phyloP scores from a whole-genome alignment of 2,888 invertebrate genomes.

The Tetropium fuscum region DNA sequence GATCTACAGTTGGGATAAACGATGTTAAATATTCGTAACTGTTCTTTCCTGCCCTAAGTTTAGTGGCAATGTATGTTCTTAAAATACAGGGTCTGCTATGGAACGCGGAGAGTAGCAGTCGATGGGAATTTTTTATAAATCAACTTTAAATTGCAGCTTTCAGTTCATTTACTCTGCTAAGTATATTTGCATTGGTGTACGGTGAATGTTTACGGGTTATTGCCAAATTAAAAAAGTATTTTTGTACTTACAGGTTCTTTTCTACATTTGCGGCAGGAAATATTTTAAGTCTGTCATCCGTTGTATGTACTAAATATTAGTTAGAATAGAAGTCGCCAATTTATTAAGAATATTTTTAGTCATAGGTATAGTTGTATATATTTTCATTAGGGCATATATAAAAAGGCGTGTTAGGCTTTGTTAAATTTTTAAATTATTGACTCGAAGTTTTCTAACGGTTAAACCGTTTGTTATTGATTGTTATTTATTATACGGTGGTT shows the following conservation, averaged over 20 bases:
- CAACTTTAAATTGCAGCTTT: neutral
- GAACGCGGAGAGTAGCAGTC: neutral
- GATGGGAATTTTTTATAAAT: slow-evolving; percentile 2
- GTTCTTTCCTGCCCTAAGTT: neutral
- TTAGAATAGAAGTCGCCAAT: no score
- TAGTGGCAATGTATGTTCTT: neutral
- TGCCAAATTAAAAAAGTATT: slow-evolving; percentile 1
- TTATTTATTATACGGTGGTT: no score
- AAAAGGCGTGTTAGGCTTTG: no score
- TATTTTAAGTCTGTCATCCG: no score
- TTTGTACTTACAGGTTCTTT: slow-evolving; percentile 3
- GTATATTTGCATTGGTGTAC: neutral
- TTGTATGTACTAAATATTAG: no score
- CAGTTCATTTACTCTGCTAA: neutral
- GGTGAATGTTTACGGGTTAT: slow-evolving; percentile 1
- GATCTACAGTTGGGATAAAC: slow-evolving; percentile 4
- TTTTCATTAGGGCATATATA: no score
- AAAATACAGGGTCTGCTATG: neutral
- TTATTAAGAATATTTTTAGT: no score
- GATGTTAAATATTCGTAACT: slow-evolving; percentile 1
- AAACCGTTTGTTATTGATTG: no score
- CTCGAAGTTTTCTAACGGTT: no score
- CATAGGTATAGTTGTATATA: no score
- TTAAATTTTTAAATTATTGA: no score
- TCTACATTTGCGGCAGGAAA: neutral